Evolutionary conservation across 2,113 vertebrate species (phyloP).

Genomic region (Scomber colias): DNA sequence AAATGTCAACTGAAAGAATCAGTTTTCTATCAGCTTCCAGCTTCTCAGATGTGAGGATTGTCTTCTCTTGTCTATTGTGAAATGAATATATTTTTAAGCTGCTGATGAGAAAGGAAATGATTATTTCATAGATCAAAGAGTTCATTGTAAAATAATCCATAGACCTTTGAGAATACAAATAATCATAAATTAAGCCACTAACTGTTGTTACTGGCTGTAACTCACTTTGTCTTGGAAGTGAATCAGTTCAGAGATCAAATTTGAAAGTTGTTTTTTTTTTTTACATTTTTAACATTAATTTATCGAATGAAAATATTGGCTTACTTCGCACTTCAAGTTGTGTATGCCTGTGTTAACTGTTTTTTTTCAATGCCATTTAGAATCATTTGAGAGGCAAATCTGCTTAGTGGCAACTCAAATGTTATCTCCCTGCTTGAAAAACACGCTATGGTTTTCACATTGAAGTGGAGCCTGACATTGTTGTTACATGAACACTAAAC

Average conservation of each 20-base stretch:
- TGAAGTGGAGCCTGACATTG: too few relatives aligned
- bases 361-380: too few relatives aligned
- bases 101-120: too few relatives aligned
- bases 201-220: too few relatives aligned
- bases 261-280: too few relatives aligned
- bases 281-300: background rate
- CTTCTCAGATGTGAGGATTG: background rate
- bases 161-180: background rate
- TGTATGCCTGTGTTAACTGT: background rate
- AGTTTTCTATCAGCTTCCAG: background rate
- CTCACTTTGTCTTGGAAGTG: background rate
- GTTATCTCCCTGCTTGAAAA: background rate
- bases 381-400: background rate
- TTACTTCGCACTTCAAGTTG: background rate
- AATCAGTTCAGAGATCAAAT: background rate
- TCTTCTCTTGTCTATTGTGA: background rate
- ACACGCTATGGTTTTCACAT: too few relatives aligned
- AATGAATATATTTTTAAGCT: background rate
- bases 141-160: too few relatives aligned
- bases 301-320: slow-evolving; percentile 2
- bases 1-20: background rate
- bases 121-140: too few relatives aligned
- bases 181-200: background rate
- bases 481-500: background rate
- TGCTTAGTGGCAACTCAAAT: background rate